Percentiles rank a stretch among this genome's conserved stretches.
Conservation (phyloP, 2,797 vertebrate species). For the Cygnus olor region DNA sequence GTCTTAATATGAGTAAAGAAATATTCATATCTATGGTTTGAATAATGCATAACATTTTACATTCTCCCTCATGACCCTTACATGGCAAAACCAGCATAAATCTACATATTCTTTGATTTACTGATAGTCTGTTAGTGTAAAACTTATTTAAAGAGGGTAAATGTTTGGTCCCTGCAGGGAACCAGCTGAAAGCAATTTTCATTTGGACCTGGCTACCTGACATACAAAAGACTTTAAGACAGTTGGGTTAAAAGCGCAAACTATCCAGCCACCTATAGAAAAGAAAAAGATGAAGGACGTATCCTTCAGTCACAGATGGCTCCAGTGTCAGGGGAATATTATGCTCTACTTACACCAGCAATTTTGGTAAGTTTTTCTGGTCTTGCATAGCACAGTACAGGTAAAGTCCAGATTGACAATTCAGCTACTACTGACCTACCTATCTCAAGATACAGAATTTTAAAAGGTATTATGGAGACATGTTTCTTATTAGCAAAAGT, state of each 20-base stretch:
- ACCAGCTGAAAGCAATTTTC: slow-evolving; percentile 55
- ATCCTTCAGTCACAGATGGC: not conserved
- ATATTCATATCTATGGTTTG: slow-evolving; percentile 71
- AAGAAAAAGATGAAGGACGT: slow-evolving; percentile 2
- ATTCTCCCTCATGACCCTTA: slow-evolving; percentile 65
- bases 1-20: slow-evolving; percentile 73
- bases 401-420: not conserved
- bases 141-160: slow-evolving; percentile 75
- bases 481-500: not conserved
- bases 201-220: slow-evolving; percentile 47
- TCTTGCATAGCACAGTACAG: not conserved
- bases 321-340: not conserved
- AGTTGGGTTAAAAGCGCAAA: slow-evolving; percentile 39
- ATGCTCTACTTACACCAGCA: not conserved
- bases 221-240: slow-evolving; percentile 10
- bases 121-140: slow-evolving; percentile 57
- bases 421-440: not conserved
- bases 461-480: not conserved
- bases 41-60: slow-evolving; percentile 75
- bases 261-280: not conserved
- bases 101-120: slow-evolving; percentile 73
- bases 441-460: not conserved
- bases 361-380: not conserved
- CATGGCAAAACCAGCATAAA: slow-evolving; percentile 70
- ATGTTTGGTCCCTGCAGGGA: slow-evolving; percentile 71